phyloP scores from a whole-genome alignment of 2,797 vertebrate genomes.

The Brotula barbata region DNA sequence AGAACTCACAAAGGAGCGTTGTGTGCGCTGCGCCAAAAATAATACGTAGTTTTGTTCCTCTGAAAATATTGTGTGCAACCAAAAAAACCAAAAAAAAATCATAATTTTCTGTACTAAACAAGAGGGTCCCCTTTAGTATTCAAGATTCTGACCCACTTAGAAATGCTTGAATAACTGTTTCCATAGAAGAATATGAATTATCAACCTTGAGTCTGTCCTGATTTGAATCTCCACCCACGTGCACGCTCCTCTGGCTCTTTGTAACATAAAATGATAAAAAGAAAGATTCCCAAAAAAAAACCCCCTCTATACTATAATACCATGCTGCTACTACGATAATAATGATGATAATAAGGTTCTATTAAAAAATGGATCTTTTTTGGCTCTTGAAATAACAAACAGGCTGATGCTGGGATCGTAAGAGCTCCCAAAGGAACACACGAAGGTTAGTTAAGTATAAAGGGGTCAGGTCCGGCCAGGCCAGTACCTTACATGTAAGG shows the following conservation, averaged over 20 bases:
- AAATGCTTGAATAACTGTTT: constrained; percentile 41
- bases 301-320: too few relatives aligned
- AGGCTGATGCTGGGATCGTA: too few relatives aligned
- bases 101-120: constrained; percentile 50
- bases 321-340: too few relatives aligned
- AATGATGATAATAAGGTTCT: too few relatives aligned
- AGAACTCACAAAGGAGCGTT: constrained; percentile 45
- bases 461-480: too few relatives aligned
- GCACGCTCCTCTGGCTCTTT: constrained; percentile 23
- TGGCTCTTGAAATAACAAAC: too few relatives aligned
- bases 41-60: constrained; percentile 35
- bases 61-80: constrained; percentile 51
- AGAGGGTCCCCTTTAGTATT: constrained; percentile 45
- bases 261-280: constrained; percentile 27
- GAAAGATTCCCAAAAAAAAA: constrained; percentile 8
- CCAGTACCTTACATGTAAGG: constrained; percentile 4
- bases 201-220: constrained; percentile 41
- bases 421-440: too few relatives aligned
- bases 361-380: too few relatives aligned
- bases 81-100: constrained; percentile 32
- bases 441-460: too few relatives aligned
- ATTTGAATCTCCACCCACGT: constrained; percentile 38
- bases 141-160: constrained; percentile 58
- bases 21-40: constrained; percentile 52
- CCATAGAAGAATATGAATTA: constrained; percentile 36